These are phyloP conservation scores for Onchidella celtica DNA, from an alignment of 2,888 invertebrate genomes.

Conservation along the genomic window DNA sequence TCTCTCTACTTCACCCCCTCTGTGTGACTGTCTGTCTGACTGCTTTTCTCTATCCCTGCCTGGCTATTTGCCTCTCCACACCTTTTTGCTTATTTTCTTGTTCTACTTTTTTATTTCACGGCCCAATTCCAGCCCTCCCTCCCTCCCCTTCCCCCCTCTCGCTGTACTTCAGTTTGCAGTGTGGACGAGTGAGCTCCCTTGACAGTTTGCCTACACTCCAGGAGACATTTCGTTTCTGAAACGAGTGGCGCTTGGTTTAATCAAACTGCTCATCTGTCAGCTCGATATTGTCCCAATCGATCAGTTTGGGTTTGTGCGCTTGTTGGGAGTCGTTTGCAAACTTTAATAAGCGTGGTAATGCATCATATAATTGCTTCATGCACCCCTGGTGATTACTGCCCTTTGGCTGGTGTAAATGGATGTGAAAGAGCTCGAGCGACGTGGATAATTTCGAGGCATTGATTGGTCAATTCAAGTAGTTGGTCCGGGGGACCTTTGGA, in stretches of 20 bases:
- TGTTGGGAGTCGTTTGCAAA: not conserved
- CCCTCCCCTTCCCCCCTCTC: no score
- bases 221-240: no score
- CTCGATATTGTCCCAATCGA: not conserved
- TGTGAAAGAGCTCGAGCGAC: not conserved
- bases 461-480: conserved; percentile 12
- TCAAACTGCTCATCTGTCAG: not conserved
- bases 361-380: not conserved
- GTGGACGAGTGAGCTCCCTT: no score
- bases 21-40: no score
- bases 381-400: not conserved
- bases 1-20: no score
- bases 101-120: no score
- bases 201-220: no score
- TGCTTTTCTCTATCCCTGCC: no score
- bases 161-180: no score
- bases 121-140: no score
- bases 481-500: not conserved
- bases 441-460: not conserved
- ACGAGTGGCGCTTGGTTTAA: not conserved
- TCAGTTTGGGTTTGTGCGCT: not conserved
- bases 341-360: not conserved
- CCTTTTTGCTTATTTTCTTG: no score
- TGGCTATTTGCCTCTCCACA: no score
- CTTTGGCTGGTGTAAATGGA: not conserved